Conservation (phyloP, 2,113 vertebrate genomes). For the Lagopus muta region DNA sequence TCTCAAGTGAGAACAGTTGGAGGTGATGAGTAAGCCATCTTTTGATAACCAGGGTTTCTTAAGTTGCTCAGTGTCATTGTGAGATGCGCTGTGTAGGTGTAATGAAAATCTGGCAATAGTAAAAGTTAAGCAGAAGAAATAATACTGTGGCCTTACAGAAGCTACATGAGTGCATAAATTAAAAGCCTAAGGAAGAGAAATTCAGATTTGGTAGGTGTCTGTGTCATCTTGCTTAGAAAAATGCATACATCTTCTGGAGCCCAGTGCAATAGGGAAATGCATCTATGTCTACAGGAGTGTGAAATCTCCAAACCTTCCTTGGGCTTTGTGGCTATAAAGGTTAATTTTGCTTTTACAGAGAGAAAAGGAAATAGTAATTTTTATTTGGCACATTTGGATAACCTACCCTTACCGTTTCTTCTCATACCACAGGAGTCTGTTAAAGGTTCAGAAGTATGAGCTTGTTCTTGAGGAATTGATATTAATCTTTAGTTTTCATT, state of each 20-base stretch:
- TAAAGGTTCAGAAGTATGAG: neutral
- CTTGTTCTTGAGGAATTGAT: neutral
- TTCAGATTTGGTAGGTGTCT: neutral
- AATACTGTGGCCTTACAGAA: neutral
- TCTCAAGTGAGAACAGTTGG: neutral
- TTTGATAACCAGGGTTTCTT: neutral
- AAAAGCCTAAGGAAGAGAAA: neutral
- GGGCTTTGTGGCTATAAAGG: neutral
- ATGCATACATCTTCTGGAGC: neutral
- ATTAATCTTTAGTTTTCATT: neutral
- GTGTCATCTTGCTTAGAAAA: neutral
- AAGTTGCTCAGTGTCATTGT: neutral
- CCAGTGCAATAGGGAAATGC: neutral
- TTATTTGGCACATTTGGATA: neutral
- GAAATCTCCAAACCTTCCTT: neutral
- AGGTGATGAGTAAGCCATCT: slow-evolving; percentile 2
- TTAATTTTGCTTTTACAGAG: neutral
- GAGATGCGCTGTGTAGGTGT: neutral
- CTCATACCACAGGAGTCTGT: neutral
- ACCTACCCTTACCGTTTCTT: neutral
- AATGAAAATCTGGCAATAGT: neutral
- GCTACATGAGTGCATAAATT: neutral
- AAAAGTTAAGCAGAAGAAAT: slow-evolving; percentile 3
- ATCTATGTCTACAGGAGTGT: neutral
- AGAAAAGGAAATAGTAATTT: neutral